These are phyloP conservation scores for Siderastrea siderea DNA, from an alignment of 92 coral and sea anemone species.

Conservation along the genomic window DNA sequence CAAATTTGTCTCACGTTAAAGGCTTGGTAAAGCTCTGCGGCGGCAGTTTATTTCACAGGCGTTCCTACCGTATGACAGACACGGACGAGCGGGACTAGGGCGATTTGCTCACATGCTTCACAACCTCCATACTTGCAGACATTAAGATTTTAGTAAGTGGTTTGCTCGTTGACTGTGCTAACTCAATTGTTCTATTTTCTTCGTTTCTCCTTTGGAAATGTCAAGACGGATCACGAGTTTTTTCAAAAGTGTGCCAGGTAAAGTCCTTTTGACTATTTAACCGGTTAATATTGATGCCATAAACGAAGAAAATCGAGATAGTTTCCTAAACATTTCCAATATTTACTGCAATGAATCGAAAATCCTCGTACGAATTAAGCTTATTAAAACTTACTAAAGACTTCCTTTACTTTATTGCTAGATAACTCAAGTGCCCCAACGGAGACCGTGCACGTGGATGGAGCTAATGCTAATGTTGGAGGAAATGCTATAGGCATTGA, in stretches of 20 bases:
- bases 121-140: slow-evolving; percentile 42
- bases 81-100: slow-evolving; percentile 35
- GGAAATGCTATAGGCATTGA: slow-evolving; percentile 47
- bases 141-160: not conserved
- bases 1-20: too few relatives aligned
- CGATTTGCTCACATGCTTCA: slow-evolving; percentile 41
- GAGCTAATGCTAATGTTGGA: slow-evolving; percentile 44
- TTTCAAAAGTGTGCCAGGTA: slow-evolving; percentile 60
- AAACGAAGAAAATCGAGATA: slow-evolving; percentile 39
- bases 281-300: slow-evolving; percentile 38
- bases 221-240: slow-evolving; percentile 54
- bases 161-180: slow-evolving; percentile 31
- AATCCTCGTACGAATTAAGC: slow-evolving; percentile 43
- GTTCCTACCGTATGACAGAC: slow-evolving; percentile 39
- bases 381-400: slow-evolving; percentile 45
- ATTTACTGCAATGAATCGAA: slow-evolving; percentile 37
- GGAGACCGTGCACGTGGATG: slow-evolving; percentile 29
- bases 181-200: slow-evolving; percentile 44
- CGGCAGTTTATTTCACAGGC: slow-evolving; percentile 20
- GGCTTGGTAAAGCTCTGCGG: too few relatives aligned
- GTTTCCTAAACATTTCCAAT: slow-evolving; percentile 13
- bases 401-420: slow-evolving; percentile 43
- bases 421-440: slow-evolving; percentile 45
- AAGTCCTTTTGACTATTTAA: slow-evolving; percentile 47
- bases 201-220: slow-evolving; percentile 53